Evolutionary conservation across 2,113 vertebrate genomes (phyloP).

Genomic region (Lophotis ruficrista): DNA sequence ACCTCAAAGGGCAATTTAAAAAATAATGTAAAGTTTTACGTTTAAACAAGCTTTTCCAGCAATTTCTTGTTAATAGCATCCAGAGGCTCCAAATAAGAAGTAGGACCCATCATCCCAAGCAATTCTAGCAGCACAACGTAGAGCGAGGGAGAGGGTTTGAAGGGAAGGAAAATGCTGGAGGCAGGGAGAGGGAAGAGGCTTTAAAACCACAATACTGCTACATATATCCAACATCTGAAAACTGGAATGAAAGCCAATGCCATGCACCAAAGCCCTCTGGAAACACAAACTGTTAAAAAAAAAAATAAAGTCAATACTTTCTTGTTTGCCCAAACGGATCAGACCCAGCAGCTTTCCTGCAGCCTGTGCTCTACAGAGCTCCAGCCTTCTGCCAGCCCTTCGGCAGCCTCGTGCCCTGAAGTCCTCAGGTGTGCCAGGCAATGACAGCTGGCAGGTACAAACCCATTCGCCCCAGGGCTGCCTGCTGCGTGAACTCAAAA

Average conservation of each 20-base stretch:
- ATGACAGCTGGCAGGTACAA: not conserved
- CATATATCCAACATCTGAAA: not conserved
- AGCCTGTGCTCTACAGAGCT: not conserved
- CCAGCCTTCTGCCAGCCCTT: not conserved
- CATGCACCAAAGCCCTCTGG: not conserved
- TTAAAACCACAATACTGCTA: not conserved
- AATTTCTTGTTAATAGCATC: constrained; percentile 36
- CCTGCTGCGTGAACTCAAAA: not conserved
- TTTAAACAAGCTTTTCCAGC: constrained; percentile 42
- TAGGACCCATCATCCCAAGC: not conserved
- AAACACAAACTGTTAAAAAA: not conserved
- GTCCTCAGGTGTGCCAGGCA: not conserved
- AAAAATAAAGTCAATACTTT: not conserved
- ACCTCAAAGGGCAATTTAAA: constrained; percentile 13
- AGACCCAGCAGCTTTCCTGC: not conserved
- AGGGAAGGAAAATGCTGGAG: not conserved
- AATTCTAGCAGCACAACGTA: not conserved
- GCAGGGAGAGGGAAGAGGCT: not conserved
- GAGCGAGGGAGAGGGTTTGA: not conserved
- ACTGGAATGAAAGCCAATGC: not conserved
- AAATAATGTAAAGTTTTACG: not conserved
- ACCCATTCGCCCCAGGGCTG: not conserved
- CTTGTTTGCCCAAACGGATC: not conserved
- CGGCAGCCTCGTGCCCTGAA: not conserved
- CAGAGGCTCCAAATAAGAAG: constrained; percentile 17